Conservation (phyloP, 2,888 invertebrate genomes). For the Heterodera filipjevi region DNA sequence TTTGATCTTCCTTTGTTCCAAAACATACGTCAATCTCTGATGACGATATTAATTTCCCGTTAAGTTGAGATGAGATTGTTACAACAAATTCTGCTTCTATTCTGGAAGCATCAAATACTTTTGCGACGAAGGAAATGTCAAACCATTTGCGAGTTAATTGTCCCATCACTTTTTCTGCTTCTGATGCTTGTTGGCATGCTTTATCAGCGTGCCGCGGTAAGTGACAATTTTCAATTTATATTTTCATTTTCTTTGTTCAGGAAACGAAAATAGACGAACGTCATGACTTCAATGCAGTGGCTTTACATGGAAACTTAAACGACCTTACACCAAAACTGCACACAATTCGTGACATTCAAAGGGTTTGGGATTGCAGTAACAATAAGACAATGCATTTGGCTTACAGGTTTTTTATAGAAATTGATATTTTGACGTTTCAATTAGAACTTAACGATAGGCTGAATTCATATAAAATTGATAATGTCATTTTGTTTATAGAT, state of each 20-base stretch:
- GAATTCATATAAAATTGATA: no score
- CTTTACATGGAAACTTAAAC: conserved; percentile 10
- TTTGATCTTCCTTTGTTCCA: no score
- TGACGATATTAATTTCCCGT: no score
- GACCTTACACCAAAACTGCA: background rate
- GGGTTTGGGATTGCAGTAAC: background rate
- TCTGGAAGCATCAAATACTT: conserved; percentile 54
- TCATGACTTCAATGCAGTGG: conserved; percentile 21
- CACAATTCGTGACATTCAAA: background rate
- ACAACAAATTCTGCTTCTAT: conserved; percentile 52
- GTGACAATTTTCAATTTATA: no score
- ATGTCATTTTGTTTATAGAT: no score
- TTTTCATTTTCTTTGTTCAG: background rate
- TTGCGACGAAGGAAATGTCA: conserved; percentile 49
- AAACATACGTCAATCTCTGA: no score
- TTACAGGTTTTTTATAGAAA: background rate
- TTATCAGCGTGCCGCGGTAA: no score
- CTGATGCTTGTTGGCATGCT: no score
- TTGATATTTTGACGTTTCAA: background rate
- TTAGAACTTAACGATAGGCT: background rate
- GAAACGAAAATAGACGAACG: background rate
- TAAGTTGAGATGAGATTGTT: no score
- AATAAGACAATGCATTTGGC: background rate
- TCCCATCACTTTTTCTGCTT: conserved; percentile 48
- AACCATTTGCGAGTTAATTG: conserved; percentile 54